Conservation (phyloP, 2,797 vertebrate genomes). For the Labeo calbasu region DNA sequence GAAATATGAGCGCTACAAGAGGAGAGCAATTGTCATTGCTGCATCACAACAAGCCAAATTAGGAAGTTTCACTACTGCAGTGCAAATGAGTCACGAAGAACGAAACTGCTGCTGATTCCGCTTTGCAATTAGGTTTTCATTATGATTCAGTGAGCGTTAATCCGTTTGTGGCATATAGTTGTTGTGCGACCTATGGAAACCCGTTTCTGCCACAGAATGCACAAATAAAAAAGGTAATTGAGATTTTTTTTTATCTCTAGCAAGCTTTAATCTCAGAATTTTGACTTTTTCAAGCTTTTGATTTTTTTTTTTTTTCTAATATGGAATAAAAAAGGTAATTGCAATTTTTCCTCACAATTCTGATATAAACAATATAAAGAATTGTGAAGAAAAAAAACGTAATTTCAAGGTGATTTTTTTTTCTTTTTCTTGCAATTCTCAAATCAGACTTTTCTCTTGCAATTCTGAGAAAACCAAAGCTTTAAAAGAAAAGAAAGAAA, state of each 20-base stretch:
- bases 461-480: no score
- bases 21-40: constrained; percentile 5
- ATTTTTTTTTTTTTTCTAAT: background rate
- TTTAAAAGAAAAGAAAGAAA: no score
- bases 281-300: no score
- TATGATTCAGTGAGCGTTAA: background rate
- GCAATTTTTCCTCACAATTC: no score
- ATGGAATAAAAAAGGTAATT: no score
- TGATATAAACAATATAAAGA: no score
- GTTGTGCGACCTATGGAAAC: background rate
- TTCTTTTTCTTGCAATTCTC: no score
- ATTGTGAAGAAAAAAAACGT: no score
- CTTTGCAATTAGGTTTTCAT: background rate
- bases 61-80: background rate
- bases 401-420: no score
- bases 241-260: no score
- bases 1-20: background rate
- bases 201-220: background rate
- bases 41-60: constrained; percentile 1
- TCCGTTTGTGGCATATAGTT: background rate
- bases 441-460: no score
- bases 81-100: background rate
- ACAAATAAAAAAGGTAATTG: background rate
- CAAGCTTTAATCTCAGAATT: no score
- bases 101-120: background rate